phyloP scores from a whole-genome alignment of 2,113 vertebrate species.

The Salvelinus sp. region DNA sequence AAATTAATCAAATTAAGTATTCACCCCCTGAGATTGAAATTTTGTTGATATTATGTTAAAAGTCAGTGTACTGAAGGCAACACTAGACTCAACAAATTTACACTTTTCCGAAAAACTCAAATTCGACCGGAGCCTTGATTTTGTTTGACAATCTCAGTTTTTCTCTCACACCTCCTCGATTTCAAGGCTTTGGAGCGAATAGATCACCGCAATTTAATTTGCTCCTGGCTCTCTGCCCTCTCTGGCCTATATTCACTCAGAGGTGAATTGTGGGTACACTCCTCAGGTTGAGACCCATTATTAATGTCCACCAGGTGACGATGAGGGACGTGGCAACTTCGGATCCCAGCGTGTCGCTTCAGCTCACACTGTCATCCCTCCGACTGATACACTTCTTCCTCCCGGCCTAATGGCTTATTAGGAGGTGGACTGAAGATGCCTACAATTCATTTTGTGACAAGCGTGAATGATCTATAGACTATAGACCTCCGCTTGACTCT shows the following conservation, averaged over 20 bases:
- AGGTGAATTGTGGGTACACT: slow-evolving; percentile 1
- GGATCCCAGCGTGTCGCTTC: no score
- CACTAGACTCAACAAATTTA: not conserved
- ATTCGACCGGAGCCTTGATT: not conserved
- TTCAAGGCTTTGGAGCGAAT: not conserved
- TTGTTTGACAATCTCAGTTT: not conserved
- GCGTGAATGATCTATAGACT: slow-evolving; percentile 39
- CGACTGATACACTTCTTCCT: no score
- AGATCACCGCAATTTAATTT: not conserved
- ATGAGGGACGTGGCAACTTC: no score
- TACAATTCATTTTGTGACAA: slow-evolving; percentile 30
- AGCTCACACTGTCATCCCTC: no score
- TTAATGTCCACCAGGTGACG: no score
- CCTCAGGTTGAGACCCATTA: no score
- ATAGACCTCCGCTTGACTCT: slow-evolving; percentile 32
- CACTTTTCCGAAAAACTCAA: not conserved
- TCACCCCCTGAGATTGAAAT: no score
- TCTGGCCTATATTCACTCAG: not conserved
- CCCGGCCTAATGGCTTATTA: slow-evolving; percentile 10
- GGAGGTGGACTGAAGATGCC: slow-evolving; percentile 20
- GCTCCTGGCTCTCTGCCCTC: no score
- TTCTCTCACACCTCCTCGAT: not conserved
- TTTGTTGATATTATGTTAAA: no score
- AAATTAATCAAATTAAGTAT: no score
- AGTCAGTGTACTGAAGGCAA: no score